Percentiles rank a stretch among this genome's conserved stretches.
Evolutionary conservation across 2,888 invertebrate genomes (phyloP).

Genomic region (Meiosimyza platycephala): DNA sequence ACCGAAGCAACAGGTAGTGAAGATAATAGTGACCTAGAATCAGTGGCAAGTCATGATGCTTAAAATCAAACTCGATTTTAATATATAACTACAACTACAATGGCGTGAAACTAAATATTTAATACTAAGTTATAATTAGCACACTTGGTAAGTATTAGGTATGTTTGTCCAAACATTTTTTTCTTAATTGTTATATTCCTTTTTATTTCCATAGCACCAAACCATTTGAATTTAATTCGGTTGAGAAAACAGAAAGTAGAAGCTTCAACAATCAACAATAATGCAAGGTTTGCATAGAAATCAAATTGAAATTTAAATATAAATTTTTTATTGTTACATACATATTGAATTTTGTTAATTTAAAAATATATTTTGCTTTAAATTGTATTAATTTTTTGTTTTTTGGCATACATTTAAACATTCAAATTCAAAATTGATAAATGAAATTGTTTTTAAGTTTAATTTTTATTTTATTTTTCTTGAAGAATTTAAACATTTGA

Average conservation of each 20-base stretch:
- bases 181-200: too few relatives aligned
- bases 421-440: too few relatives aligned
- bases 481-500: too few relatives aligned
- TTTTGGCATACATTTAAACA: neutral
- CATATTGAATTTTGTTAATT: neutral
- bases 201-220: too few relatives aligned
- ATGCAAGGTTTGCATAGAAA: slow-evolving; percentile 28
- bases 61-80: slow-evolving; percentile 37
- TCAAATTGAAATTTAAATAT: neutral
- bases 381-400: neutral
- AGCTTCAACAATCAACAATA: neutral
- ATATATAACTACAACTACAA: neutral
- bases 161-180: too few relatives aligned
- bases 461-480: too few relatives aligned
- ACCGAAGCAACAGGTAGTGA: slow-evolving; percentile 69
- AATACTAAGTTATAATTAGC: neutral
- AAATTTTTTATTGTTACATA: slow-evolving; percentile 6
- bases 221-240: too few relatives aligned
- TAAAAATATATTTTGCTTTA: slow-evolving; percentile 19
- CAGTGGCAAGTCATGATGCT: slow-evolving; percentile 65
- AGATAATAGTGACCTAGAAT: slow-evolving; percentile 67
- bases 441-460: too few relatives aligned
- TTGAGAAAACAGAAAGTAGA: neutral
- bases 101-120: neutral
- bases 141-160: too few relatives aligned